Evolutionary conservation across 2,113 vertebrate species (phyloP).

Genomic region (Halichoeres trimaculatus): DNA sequence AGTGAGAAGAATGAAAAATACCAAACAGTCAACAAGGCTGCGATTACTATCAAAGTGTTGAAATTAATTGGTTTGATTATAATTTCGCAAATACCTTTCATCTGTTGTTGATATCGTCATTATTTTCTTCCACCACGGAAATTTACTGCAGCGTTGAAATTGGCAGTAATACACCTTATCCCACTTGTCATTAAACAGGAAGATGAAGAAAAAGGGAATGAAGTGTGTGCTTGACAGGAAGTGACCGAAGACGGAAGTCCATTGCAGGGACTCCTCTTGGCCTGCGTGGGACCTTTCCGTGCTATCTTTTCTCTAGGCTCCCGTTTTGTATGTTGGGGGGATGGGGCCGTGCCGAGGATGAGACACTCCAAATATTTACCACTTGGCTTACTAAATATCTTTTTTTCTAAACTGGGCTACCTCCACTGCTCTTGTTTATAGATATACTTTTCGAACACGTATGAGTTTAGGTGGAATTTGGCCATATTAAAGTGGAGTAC

Average conservation of each 20-base stretch:
- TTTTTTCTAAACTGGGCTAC: constrained; percentile 40
- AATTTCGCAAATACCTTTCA: too few relatives aligned
- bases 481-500: constrained; percentile 68
- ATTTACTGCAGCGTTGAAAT: too few relatives aligned
- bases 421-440: constrained; percentile 29
- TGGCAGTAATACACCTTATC: too few relatives aligned
- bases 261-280: neutral
- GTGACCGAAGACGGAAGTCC: constrained; percentile 44
- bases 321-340: constrained; percentile 79
- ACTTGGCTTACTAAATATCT: constrained; percentile 73
- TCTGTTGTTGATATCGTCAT: too few relatives aligned
- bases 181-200: too few relatives aligned
- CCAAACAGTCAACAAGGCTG: too few relatives aligned
- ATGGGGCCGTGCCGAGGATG: constrained; percentile 82
- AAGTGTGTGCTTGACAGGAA: neutral
- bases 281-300: constrained; percentile 7
- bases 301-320: constrained; percentile 54
- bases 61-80: too few relatives aligned
- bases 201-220: neutral
- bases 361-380: constrained; percentile 79
- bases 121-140: too few relatives aligned
- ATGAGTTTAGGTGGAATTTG: constrained; percentile 74
- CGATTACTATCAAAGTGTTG: too few relatives aligned
- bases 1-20: too few relatives aligned
- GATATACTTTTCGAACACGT: constrained; percentile 49